Evolutionary conservation across 35 echinoderm and acorn worm species (phyloP), one percentile per base, ranked within the genome.

Genomic region (Acanthaster planci): DNA sequence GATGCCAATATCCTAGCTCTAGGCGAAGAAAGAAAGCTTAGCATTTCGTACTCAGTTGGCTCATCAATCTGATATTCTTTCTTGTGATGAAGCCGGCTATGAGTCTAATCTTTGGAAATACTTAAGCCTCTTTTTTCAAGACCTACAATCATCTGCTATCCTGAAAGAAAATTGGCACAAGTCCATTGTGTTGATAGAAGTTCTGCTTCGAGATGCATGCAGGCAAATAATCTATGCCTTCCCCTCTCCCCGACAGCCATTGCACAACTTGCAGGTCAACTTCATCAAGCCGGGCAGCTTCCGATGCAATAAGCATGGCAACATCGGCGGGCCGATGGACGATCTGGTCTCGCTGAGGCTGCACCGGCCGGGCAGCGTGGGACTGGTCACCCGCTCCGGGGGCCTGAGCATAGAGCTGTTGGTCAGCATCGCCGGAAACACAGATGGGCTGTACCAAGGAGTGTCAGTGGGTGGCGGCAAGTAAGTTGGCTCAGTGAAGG

Each of bases 381-480:
- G 87, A 8, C 68, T 88, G 67, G 78, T 92, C 0, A 87, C 90
- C 17, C 85, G 85, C 6, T 92, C 90, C 27, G 90, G 90, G 5
- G 90, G 90, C 1, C 78, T 92, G 27, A 87, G 78, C 19, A 87
- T 68, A 0, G 90, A 92, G 68, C 67, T 92, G 34, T 76, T 85
- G 16, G 80, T 88, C 21, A 31, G 60, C 40, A 87, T 92, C 4
- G 85, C 90, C 2, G 52, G 90, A 14, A 92, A 92, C 51, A 77
- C 90, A 7, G 90, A 92, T 34, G 90, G 90, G 2, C 52, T 92
- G 19, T 92, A 92, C 30, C 64, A 87, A 40, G 85, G 90, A 0
- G 52, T 92, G 29, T 82, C 90, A 40, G 85, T 92, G 12, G 90
- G 90, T 17, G 90, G 90, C 27, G 90, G 90, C 39, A 92, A 85